These are phyloP conservation scores for Paratilapia polleni DNA, from an alignment of 2,113 vertebrate species.

Conservation along the genomic window DNA sequence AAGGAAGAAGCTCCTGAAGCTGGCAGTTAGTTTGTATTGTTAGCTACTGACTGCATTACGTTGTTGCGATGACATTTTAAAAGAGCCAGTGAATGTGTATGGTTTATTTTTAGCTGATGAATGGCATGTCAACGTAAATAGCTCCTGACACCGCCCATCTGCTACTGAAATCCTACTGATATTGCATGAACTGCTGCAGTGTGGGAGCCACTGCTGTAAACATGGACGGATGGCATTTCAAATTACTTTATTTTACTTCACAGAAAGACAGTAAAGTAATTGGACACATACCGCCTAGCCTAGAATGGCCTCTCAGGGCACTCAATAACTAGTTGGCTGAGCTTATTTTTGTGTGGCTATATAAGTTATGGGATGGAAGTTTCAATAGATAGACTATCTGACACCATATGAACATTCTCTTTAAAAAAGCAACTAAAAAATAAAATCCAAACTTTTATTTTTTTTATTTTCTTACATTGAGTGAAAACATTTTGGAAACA, in stretches of 20 bases:
- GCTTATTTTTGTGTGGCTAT: neutral
- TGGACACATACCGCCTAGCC: neutral
- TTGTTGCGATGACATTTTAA: conserved; percentile 63
- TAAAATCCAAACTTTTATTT: neutral
- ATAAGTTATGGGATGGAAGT: neutral
- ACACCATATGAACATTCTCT: neutral
- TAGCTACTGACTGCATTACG: neutral
- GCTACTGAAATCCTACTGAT: conserved; percentile 53
- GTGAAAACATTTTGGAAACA: neutral
- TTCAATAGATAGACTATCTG: neutral
- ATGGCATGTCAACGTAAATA: conserved; percentile 75
- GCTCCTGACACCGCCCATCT: conserved; percentile 57
- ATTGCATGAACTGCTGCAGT: neutral
- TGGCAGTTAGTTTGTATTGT: neutral
- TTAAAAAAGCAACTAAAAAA: neutral
- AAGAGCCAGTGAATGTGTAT: conserved; percentile 37
- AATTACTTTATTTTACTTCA: neutral
- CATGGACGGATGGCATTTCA: neutral
- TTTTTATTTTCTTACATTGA: neutral
- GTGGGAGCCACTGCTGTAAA: conserved; percentile 28
- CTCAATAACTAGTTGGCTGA: neutral
- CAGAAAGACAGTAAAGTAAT: neutral
- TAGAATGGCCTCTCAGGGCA: neutral
- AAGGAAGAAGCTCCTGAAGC: neutral
- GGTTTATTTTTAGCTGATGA: conserved; percentile 73